phyloP scores from a whole-genome alignment of 2,113 vertebrate genomes.

The Myocastor coypus region DNA sequence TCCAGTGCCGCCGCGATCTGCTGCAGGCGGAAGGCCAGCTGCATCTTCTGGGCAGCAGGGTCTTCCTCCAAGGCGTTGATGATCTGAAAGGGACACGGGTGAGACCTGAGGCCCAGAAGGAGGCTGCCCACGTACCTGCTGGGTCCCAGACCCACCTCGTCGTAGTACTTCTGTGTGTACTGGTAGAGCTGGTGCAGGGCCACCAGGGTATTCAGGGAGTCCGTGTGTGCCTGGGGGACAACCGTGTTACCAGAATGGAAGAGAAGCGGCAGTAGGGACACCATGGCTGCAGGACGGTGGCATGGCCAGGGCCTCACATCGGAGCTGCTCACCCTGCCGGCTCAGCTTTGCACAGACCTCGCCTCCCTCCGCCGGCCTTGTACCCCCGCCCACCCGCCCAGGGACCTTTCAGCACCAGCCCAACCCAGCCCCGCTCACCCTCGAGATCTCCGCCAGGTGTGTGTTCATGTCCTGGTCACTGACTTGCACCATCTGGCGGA shows the following conservation, averaged over 20 bases:
- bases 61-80: slow-evolving; percentile 97
- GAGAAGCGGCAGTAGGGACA: background rate
- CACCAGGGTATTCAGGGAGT: slow-evolving; percentile 97
- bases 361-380: background rate
- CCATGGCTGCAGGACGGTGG: too few species aligned
- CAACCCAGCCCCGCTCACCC: slow-evolving; percentile 91
- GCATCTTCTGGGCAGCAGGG: slow-evolving; percentile 97
- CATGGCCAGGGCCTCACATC: background rate
- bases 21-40: slow-evolving; percentile 97
- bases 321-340: background rate
- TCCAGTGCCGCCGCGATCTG: slow-evolving; percentile 97
- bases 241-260: background rate
- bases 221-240: slow-evolving; percentile 93
- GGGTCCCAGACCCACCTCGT: slow-evolving; percentile 88
- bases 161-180: slow-evolving; percentile 99
- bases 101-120: background rate
- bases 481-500: slow-evolving; percentile 97
- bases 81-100: slow-evolving; percentile 87
- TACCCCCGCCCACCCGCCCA: background rate
- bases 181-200: slow-evolving; percentile 98
- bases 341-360: background rate
- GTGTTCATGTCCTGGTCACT: slow-evolving; percentile 99
- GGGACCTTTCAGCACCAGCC: background rate
- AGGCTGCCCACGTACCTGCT: accelerated
- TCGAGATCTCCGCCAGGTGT: slow-evolving; percentile 97